Percentiles rank a stretch among this genome's conserved stretches.
phyloP scores from a whole-genome alignment of 2,113 vertebrate species.

The Anser cygnoides region DNA sequence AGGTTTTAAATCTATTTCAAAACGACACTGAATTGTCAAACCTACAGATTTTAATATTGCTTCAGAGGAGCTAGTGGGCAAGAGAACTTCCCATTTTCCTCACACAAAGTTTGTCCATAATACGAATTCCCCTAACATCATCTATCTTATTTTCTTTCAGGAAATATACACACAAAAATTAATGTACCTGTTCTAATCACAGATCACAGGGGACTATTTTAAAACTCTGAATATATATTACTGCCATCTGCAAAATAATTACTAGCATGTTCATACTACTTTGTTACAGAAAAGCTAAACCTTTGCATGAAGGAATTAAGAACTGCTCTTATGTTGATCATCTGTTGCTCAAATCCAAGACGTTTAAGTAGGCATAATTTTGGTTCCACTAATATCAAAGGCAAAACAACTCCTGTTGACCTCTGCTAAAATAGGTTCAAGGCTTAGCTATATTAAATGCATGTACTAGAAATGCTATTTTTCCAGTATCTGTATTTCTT shows the following conservation, averaged over 20 bases:
- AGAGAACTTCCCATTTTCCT: background rate
- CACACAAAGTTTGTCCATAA: background rate
- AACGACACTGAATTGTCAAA: background rate
- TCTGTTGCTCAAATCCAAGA: constrained; percentile 10
- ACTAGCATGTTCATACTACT: constrained; percentile 14
- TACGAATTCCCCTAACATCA: background rate
- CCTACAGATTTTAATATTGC: background rate
- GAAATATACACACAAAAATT: background rate
- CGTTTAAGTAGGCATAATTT: background rate
- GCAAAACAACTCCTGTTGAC: background rate
- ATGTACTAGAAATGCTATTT: constrained; percentile 50
- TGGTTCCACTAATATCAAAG: background rate
- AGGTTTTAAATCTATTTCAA: background rate
- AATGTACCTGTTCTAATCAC: background rate
- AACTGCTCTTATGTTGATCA: background rate
- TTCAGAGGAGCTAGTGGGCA: background rate
- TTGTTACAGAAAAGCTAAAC: constrained; percentile 19
- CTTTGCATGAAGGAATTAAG: constrained; percentile 27
- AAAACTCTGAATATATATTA: background rate
- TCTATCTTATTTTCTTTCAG: background rate
- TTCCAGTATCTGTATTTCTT: background rate
- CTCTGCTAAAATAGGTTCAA: constrained; percentile 11
- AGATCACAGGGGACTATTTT: background rate
- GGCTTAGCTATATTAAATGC: background rate
- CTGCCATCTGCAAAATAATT: background rate